Percentiles rank a stretch among this genome's conserved stretches.
These are phyloP conservation scores for Teleiodes luculella DNA, from an alignment of 2,888 invertebrate genomes.

Conservation along the genomic window DNA sequence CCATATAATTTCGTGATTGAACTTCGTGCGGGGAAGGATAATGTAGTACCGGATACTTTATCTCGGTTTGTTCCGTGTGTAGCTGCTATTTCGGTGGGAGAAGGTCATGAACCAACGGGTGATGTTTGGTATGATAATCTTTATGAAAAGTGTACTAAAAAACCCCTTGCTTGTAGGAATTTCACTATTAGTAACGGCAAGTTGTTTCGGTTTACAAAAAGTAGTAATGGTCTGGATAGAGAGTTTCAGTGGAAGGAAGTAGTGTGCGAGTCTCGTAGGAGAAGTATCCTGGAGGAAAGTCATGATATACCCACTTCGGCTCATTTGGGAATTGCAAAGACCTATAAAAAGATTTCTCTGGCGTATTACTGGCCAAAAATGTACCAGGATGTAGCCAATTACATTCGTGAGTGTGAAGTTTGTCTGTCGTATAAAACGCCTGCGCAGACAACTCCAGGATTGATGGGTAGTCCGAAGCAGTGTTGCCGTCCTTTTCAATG, in stretches of 20 bases:
- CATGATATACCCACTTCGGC: neutral
- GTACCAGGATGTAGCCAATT: slow-evolving; percentile 19
- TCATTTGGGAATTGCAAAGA: slow-evolving; percentile 10
- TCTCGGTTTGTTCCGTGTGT: too few relatives aligned
- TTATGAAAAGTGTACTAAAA: neutral
- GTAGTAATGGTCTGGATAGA: too few relatives aligned
- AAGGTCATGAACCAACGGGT: neutral
- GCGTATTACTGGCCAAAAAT: slow-evolving; percentile 12
- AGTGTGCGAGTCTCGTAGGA: neutral
- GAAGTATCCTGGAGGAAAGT: neutral
- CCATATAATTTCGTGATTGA: neutral
- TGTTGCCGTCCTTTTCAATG: slow-evolving; percentile 22
- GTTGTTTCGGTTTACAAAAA: too few relatives aligned
- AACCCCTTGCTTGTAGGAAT: neutral
- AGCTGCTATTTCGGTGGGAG: too few relatives aligned
- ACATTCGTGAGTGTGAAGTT: slow-evolving; percentile 17
- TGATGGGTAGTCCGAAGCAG: slow-evolving; percentile 26
- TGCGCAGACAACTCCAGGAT: slow-evolving; percentile 20
- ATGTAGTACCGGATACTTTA: neutral
- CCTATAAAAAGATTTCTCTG: slow-evolving; percentile 11
- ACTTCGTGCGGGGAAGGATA: neutral
- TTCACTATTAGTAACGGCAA: neutral
- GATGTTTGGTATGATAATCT: neutral
- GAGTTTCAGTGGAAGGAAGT: neutral
- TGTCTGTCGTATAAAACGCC: slow-evolving; percentile 21